A percentile compares a stretch with the other conserved stretches of the same genome.
Evolutionary conservation across 2,888 invertebrate species (phyloP).

Genomic region (Yponomeuta plumbellus): DNA sequence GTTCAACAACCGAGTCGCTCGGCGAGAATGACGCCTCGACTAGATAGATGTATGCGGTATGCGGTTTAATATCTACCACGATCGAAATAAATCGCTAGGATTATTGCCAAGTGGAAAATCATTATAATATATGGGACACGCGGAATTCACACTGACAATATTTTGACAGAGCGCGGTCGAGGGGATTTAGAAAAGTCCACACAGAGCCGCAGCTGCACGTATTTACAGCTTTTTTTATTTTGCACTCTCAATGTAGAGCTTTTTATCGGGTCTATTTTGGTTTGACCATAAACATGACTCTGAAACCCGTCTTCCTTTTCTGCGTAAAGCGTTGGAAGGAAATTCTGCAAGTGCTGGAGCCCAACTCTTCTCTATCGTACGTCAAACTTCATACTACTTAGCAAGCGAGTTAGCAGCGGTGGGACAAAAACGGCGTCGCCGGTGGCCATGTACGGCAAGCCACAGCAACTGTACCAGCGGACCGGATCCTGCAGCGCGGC

Average conservation of each 20-base stretch:
- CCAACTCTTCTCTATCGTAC: neutral
- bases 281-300: slow-evolving; percentile 2
- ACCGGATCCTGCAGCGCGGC: slow-evolving; percentile 28
- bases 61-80: slow-evolving; percentile 68
- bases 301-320: neutral
- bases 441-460: slow-evolving; percentile 64
- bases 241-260: slow-evolving; percentile 19
- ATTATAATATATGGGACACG: slow-evolving; percentile 73
- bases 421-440: slow-evolving; percentile 57
- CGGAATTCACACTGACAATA: slow-evolving; percentile 75
- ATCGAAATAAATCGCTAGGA: slow-evolving; percentile 75
- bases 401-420: neutral
- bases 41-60: slow-evolving; percentile 64
- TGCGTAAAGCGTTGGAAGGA: neutral
- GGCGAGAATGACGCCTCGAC: slow-evolving; percentile 51
- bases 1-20: slow-evolving; percentile 65
- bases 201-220: slow-evolving; percentile 34
- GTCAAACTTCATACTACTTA: neutral
- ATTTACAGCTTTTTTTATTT: slow-evolving; percentile 52
- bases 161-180: slow-evolving; percentile 71
- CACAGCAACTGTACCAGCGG: slow-evolving; percentile 73
- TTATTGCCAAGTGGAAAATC: slow-evolving; percentile 74
- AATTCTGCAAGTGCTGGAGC: neutral
- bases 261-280: neutral
- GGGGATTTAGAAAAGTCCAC: slow-evolving; percentile 54